Evolutionary conservation across 2,113 vertebrate genomes (phyloP).

Genomic region (Panthera tigris): DNA sequence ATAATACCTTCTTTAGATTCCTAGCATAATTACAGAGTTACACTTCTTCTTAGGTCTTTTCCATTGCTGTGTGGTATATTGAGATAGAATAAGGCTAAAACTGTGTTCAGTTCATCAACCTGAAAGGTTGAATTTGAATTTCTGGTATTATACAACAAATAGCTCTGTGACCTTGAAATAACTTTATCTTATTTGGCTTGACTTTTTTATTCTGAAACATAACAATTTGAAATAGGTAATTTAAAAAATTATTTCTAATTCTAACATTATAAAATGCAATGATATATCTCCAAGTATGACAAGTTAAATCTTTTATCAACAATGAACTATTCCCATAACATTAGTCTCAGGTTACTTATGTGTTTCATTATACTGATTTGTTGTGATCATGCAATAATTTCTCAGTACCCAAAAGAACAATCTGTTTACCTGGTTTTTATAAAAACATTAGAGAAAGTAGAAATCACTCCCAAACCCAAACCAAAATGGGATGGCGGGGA

Average conservation of each 20-base stretch:
- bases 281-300: neutral
- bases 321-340: neutral
- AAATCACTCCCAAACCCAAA: constrained; percentile 3
- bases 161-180: neutral
- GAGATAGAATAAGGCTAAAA: neutral
- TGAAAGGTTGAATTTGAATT: neutral
- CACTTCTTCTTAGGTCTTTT: neutral
- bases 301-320: neutral
- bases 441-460: constrained; percentile 35
- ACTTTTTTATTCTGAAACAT: neutral
- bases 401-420: neutral
- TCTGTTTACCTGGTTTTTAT: neutral
- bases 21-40: neutral
- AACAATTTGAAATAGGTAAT: neutral
- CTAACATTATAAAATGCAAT: neutral
- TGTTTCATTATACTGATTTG: constrained; percentile 13
- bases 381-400: constrained; percentile 5
- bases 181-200: neutral
- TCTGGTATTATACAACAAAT: neutral
- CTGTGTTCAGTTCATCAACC: neutral
- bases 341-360: neutral
- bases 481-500: neutral
- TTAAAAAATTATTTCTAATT: neutral
- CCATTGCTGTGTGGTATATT: neutral
- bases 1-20: neutral